phyloP scores from a whole-genome alignment of 2,797 vertebrate genomes.

The Pachyuromys duprasi region DNA sequence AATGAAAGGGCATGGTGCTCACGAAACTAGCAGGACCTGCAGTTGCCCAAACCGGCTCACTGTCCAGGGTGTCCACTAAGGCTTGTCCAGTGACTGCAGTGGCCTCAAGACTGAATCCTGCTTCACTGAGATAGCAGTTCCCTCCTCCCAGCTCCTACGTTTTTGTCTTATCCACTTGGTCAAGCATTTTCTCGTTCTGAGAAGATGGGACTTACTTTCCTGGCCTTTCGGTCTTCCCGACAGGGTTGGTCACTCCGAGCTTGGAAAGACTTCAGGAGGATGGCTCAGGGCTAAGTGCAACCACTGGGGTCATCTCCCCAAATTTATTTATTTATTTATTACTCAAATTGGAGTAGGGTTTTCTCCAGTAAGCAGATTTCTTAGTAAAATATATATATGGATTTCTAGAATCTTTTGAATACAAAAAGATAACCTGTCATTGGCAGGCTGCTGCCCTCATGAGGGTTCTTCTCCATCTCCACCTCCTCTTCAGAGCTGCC shows the following conservation, averaged over 20 bases:
- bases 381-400: neutral
- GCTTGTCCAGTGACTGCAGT: neutral
- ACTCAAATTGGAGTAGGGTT: neutral
- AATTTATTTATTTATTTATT: neutral
- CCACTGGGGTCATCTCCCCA: too few relatives aligned
- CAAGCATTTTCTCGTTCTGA: neutral
- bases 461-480: neutral
- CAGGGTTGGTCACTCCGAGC: neutral
- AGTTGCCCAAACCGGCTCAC: too few relatives aligned
- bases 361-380: neutral
- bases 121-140: neutral
- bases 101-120: neutral
- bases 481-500: neutral
- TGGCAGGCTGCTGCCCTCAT: too few relatives aligned
- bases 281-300: neutral
- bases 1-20: neutral
- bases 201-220: neutral
- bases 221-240: neutral
- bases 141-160: neutral
- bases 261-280: neutral
- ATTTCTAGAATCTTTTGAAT: conserved; percentile 28
- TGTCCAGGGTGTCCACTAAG: neutral
- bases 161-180: neutral
- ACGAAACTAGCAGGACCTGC: neutral
- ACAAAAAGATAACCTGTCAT: neutral